Percentiles rank a stretch among this genome's conserved stretches.
Conservation (phyloP, 2,113 vertebrate genomes). For the Corythornis cristatus region DNA sequence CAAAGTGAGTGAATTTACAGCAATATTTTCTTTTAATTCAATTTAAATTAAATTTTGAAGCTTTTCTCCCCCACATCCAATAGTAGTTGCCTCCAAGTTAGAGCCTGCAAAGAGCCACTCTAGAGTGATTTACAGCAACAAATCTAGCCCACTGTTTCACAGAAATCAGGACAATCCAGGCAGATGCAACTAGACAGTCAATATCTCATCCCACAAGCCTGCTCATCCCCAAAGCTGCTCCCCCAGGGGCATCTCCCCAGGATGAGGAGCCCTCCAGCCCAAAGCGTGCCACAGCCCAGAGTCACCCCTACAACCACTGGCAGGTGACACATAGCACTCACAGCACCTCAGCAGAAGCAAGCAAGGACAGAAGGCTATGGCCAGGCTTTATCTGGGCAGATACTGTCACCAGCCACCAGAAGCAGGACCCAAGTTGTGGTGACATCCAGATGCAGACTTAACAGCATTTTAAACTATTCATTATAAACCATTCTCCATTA, state of each 20-base stretch:
- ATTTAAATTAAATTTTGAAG: too few relatives aligned
- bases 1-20: neutral
- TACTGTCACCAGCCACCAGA: neutral
- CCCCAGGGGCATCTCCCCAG: too few relatives aligned
- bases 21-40: neutral
- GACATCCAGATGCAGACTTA: neutral
- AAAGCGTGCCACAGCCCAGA: neutral
- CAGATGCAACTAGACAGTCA: accelerated
- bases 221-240: neutral
- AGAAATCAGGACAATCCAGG: neutral
- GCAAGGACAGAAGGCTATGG: neutral
- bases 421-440: neutral
- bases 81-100: neutral
- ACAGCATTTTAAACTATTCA: neutral
- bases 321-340: neutral
- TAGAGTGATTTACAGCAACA: neutral
- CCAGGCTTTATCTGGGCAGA: neutral
- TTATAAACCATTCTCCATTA: neutral
- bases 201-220: neutral
- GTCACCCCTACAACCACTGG: neutral
- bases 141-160: neutral
- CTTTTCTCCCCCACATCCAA: neutral
- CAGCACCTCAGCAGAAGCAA: neutral
- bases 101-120: neutral
- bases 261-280: neutral